Base-by-base conservation (phyloP, 2,888 invertebrate genomes). In the Abrostola tripartita region DNA sequence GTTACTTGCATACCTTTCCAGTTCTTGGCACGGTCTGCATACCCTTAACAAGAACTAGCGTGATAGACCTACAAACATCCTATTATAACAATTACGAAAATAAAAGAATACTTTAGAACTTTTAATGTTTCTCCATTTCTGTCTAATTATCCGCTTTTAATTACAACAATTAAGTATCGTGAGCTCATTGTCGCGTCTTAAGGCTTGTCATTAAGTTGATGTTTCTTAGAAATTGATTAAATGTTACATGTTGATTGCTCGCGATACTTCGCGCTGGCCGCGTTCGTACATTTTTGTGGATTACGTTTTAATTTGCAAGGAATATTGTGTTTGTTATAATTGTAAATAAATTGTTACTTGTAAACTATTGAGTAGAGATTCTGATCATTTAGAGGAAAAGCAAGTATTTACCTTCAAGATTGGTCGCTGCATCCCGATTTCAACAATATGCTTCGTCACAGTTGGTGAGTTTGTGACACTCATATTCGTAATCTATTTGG, bases 91-190 rank as follows among this genome's bases (percentile, higher is more conserved):
- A 80, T 76, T 69, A 76, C 37, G 14, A 41, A 66, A 65, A 68
- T 57, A 68, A 66, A 65, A 56, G 52, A 47, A 44, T 52, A 57
- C 8, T 57, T 24, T 24, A 4, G 4, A 24, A 24, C 24, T 63
- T 72, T 58, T 69, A 71, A 67, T 76, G 71, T 69, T 70, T 60
- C 56, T 53, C 63, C 80, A 63, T 74, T 68, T 57, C 38, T 38
- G 54, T 55, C 66, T 71, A 78, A 79, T 79, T 81, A 79, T 60
- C 61, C 42, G 50, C 38, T 62, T 78, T 73, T 85, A 88, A 89
- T 89, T 88, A 81, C 74, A 57, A 78, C 84, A 85, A 87, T 86
- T 88, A 86, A 73, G 76, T 77, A 74, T 80, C 71, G 72, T 72
- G 75, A 77, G 81, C 68, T 78, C 79, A 79, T 78, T 84, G 82